Conservation (phyloP, 2,888 invertebrate species). For the Tenthredo scrophulariae region DNA sequence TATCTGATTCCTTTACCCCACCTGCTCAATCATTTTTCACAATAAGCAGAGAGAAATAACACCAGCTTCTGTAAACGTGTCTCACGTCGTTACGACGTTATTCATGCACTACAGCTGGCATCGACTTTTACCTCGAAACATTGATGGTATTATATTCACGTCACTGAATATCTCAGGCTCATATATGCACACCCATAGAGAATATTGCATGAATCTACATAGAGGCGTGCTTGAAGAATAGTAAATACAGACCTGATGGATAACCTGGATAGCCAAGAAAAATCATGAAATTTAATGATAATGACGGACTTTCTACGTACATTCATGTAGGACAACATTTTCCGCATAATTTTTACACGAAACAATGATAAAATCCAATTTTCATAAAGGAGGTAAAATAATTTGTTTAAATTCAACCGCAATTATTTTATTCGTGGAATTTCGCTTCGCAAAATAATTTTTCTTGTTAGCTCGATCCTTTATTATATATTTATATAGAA, state of each 20-base stretch:
- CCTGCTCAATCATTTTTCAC: background rate
- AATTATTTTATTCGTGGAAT: background rate
- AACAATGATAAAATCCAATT: background rate
- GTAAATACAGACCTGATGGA: background rate
- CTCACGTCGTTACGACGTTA: background rate
- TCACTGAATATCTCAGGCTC: constrained; percentile 3
- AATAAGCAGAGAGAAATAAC: background rate
- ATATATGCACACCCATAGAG: constrained; percentile 4
- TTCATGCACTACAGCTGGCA: background rate
- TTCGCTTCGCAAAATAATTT: background rate
- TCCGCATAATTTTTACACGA: background rate
- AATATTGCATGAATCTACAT: background rate
- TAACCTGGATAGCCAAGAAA: background rate
- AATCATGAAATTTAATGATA: background rate
- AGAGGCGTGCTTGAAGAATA: background rate
- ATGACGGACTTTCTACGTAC: background rate
- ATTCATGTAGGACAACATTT: background rate
- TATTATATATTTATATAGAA: background rate
- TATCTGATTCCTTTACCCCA: background rate
- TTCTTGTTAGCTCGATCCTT: background rate
- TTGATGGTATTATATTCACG: constrained; percentile 4
- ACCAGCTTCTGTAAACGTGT: too few relatives aligned
- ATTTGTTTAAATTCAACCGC: too few relatives aligned
- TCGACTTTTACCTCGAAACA: background rate
- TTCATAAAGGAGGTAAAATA: too few relatives aligned